These are phyloP conservation scores for Haemorhous mexicanus DNA, from an alignment of 2,113 vertebrate species.

Conservation along the genomic window DNA sequence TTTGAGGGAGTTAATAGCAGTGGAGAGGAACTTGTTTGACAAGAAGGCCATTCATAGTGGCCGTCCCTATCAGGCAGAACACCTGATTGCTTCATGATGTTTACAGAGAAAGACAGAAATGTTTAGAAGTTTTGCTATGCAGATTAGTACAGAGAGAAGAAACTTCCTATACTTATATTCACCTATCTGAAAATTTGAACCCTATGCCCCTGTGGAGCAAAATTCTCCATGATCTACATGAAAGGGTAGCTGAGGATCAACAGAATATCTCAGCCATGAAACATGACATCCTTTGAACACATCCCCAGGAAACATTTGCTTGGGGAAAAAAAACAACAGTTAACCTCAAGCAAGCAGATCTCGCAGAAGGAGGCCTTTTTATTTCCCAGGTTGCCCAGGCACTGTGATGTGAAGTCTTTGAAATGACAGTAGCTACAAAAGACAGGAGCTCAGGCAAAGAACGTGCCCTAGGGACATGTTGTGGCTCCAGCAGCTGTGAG, in stretches of 20 bases:
- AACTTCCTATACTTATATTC: neutral
- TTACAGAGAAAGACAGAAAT: neutral
- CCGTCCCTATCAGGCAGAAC: neutral
- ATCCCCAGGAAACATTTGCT: neutral
- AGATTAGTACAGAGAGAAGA: neutral
- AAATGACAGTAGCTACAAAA: constrained; percentile 30
- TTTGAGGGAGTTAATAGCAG: neutral
- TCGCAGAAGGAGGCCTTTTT: constrained; percentile 18
- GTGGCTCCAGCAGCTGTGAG: neutral
- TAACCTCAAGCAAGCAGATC: constrained; percentile 6
- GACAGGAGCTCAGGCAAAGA: neutral
- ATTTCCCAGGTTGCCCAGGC: neutral
- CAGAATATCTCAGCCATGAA: neutral
- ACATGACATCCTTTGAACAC: neutral
- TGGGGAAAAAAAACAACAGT: neutral
- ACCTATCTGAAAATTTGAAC: neutral
- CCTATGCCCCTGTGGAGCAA: neutral
- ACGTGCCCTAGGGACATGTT: neutral
- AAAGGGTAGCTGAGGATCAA: neutral
- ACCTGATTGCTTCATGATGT: neutral
- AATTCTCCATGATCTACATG: neutral
- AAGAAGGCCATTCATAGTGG: neutral
- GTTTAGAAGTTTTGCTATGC: neutral
- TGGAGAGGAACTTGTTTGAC: neutral
- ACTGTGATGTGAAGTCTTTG: constrained; percentile 29